Conservation (phyloP, 2,797 vertebrate genomes). For the Orientallactaga sibirica region DNA sequence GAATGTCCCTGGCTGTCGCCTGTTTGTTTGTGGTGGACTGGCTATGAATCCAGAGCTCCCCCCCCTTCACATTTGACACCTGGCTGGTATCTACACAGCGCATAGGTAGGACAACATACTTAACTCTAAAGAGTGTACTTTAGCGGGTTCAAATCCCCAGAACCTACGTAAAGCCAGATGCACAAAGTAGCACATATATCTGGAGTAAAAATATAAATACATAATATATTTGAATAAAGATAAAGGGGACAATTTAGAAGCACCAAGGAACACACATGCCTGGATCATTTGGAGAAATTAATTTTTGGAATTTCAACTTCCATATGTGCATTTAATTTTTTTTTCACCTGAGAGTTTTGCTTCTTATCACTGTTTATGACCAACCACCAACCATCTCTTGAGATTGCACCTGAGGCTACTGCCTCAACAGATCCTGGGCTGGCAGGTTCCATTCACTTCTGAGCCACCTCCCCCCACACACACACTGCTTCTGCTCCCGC, state of each 20-base stretch:
- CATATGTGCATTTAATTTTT: background rate
- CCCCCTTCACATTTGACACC: background rate
- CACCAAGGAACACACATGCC: background rate
- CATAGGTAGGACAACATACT: background rate
- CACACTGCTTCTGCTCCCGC: background rate
- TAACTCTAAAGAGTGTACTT: no score
- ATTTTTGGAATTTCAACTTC: background rate
- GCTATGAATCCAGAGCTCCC: accelerated
- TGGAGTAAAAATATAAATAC: no score
- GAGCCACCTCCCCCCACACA: background rate
- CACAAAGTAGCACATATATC: no score
- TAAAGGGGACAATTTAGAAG: background rate
- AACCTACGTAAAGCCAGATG: no score
- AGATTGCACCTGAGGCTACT: background rate
- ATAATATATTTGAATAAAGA: no score
- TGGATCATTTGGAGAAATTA: background rate
- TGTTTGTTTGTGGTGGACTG: background rate
- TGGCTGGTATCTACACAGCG: background rate
- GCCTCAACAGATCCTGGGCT: no score
- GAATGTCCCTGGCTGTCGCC: background rate
- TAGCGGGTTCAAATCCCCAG: no score
- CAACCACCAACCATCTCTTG: no score
- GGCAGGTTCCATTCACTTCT: no score
- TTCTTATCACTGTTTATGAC: no score
- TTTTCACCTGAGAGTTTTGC: background rate